Evolutionary conservation across 2,888 invertebrate genomes (phyloP).

Genomic region (Seladonia tumulorum): DNA sequence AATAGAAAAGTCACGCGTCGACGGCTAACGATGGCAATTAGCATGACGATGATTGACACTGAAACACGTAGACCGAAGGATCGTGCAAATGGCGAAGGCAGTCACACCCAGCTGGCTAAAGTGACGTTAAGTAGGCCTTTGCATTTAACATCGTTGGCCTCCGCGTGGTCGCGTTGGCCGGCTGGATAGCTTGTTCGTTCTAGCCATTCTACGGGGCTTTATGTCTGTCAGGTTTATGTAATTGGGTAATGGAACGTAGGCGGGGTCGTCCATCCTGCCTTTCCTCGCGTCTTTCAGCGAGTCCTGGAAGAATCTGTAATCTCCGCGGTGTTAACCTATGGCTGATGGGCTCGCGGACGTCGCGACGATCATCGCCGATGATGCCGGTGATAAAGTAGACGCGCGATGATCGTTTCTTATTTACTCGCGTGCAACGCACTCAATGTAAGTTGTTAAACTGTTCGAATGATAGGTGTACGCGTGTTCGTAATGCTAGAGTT

Average conservation of each 20-base stretch:
- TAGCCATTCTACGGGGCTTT: slow-evolving; percentile 46
- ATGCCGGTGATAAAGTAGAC: neutral
- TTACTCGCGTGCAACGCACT: neutral
- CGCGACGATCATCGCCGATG: neutral
- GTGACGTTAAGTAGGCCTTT: slow-evolving; percentile 67
- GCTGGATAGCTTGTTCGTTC: slow-evolving; percentile 61
- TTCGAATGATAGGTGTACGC: neutral
- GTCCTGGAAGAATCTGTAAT: neutral
- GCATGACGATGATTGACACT: slow-evolving; percentile 19
- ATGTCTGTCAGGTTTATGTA: slow-evolving; percentile 70
- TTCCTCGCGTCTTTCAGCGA: slow-evolving; percentile 53
- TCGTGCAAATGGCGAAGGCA: slow-evolving; percentile 43
- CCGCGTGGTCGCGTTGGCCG: slow-evolving; percentile 60
- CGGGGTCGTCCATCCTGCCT: slow-evolving; percentile 72
- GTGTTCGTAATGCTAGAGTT: neutral
- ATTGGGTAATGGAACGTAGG: slow-evolving; percentile 75
- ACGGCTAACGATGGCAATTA: slow-evolving; percentile 17
- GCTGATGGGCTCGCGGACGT: slow-evolving; percentile 12
- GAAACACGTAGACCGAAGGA: slow-evolving; percentile 35
- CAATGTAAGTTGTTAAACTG: neutral
- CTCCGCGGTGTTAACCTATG: neutral
- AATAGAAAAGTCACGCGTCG: neutral
- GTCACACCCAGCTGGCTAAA: slow-evolving; percentile 68
- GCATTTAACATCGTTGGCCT: slow-evolving; percentile 68
- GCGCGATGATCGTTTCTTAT: neutral